These are phyloP conservation scores for Martes flavigula DNA, from an alignment of 2,797 vertebrate species.

Conservation along the genomic window DNA sequence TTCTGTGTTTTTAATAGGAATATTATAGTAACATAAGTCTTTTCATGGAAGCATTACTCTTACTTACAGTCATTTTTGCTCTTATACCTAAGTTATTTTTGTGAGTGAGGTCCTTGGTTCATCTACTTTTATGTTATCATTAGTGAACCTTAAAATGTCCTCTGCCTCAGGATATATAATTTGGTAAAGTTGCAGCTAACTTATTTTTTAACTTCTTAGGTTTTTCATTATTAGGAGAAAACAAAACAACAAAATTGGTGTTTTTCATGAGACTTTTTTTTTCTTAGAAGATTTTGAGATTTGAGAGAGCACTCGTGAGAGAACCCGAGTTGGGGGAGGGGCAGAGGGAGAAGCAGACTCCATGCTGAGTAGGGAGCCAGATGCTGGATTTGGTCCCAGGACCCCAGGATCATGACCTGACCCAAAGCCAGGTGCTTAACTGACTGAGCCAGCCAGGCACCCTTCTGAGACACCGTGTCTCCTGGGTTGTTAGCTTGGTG, in stretches of 20 bases:
- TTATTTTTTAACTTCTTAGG: not conserved
- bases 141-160: not conserved
- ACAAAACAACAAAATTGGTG: not conserved
- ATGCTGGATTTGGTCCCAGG: too few relatives aligned
- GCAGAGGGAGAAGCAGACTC: not conserved
- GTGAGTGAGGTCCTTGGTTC: not conserved
- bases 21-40: not conserved
- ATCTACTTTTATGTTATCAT: not conserved
- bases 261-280: not conserved
- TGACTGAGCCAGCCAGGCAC: too few relatives aligned
- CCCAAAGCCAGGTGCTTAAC: too few relatives aligned
- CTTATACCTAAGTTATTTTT: not conserved
- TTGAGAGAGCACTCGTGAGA: too few relatives aligned
- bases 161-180: not conserved
- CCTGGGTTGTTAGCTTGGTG: not conserved
- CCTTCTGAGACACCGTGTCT: accelerated
- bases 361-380: too few relatives aligned
- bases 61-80: not conserved
- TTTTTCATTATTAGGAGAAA: not conserved
- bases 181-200: not conserved
- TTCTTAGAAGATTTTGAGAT: too few relatives aligned
- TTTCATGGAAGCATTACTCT: not conserved
- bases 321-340: too few relatives aligned
- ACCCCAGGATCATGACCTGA: too few relatives aligned
- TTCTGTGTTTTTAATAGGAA: not conserved